Evolutionary conservation across 1,140 invertebrate genomes (phyloP).

Genomic region (Drosophila tristis): DNA sequence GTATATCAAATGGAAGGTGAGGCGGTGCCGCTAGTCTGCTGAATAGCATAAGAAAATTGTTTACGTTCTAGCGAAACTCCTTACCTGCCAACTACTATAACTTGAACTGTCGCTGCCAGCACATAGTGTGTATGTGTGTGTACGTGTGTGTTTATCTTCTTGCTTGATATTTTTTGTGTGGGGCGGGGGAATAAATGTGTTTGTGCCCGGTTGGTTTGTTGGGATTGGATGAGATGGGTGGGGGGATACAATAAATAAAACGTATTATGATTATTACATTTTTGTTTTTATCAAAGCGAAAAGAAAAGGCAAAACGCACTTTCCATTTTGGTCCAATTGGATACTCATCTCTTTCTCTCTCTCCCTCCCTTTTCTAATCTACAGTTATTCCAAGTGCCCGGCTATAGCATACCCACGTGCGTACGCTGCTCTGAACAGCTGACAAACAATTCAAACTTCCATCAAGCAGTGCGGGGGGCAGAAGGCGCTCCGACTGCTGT

Average conservation of each 20-base stretch:
- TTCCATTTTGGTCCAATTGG: conserved; percentile 44
- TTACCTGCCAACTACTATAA: conserved; percentile 20
- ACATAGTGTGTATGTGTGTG: conserved; percentile 19
- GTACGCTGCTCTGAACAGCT: conserved; percentile 83
- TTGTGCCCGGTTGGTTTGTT: conserved; percentile 1
- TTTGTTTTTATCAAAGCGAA: conserved; percentile 20
- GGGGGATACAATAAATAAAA: conserved; percentile 42
- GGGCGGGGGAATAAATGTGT: background rate
- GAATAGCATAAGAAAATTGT: no score
- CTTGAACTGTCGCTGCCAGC: background rate
- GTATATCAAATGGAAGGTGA: conserved; percentile 10
- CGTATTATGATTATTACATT: conserved; percentile 51
- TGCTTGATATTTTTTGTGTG: conserved; percentile 65
- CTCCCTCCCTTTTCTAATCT: conserved; percentile 28
- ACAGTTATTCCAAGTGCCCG: conserved; percentile 83
- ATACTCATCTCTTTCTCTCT: conserved; percentile 27
- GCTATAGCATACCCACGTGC: conserved; percentile 84
- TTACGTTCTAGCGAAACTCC: no score
- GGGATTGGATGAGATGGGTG: background rate
- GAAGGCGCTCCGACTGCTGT: conserved; percentile 51
- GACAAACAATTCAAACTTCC: conserved; percentile 79
- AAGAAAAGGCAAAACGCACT: background rate
- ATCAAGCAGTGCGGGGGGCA: conserved; percentile 69
- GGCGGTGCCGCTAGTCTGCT: no score
- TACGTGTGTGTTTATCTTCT: conserved; percentile 52